Base-by-base conservation (phyloP, 2,888 invertebrate species). In the Drosophila mimetica region DNA sequence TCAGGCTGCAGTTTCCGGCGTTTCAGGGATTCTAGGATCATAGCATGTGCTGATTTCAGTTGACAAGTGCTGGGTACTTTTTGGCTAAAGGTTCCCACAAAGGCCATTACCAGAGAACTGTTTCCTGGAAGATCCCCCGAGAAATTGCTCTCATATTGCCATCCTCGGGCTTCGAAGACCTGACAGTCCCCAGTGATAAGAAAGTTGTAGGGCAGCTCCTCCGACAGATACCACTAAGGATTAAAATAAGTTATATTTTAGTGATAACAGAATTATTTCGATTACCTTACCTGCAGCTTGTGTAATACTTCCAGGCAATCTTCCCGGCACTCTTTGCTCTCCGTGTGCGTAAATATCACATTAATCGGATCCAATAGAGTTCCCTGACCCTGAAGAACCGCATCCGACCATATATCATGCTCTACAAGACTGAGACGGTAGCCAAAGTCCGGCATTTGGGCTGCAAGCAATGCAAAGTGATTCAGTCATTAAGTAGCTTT, bases 101-200 rank as follows among this genome's bases (percentile, higher is more conserved):
- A 75, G 14, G 71, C 84, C 9, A 79, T 30, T 13, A 88, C 76
- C 53, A 86, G 36, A 0, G 75, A 85, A 22, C 75, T 71, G 5
- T 71, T 60, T 41, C 82, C 83, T 3, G 87, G 82, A 14, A 90
- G 52, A 1, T 71, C 39, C 0, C 2, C 82, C 1, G 60, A 30
- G 41, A 91, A 76, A 3, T 90, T 86, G 32, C 92, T 92, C 14
- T 84, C 87, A 63, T 86, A 81, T 1, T 88, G 81, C 93, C 93
- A 93, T 1, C 93, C 93, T 0, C 93, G 90, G 2, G 88, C 92
- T 75, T 93, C 93, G 64, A 92, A 93, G 0, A 91, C 91, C 75
- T 92, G 90, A 0, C 93, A 93, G 71, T 92, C 91, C 1, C 93
- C 90, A 0, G 93, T 92, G 51, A 93, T 89, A 50, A 93, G 77